These are phyloP conservation scores for Heliothis peltigera DNA, from an alignment of 2,888 invertebrate genomes.

Conservation along the genomic window DNA sequence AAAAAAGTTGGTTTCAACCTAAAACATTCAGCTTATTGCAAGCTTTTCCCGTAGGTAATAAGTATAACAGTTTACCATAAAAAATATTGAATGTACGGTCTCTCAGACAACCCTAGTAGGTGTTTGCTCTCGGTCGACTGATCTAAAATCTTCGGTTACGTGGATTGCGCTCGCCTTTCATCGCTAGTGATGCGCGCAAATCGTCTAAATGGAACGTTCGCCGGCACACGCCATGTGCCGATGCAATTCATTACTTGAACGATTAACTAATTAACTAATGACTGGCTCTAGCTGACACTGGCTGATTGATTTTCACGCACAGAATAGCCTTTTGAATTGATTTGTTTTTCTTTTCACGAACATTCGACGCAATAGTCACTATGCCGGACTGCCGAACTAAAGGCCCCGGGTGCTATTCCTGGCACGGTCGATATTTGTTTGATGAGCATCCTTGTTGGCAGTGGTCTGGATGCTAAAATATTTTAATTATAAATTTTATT, in stretches of 20 bases:
- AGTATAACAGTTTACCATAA: too few species aligned
- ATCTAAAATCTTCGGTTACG: conserved; percentile 55
- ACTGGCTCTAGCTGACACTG: conserved; percentile 10
- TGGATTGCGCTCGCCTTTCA: conserved; percentile 55
- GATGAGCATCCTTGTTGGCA: too few species aligned
- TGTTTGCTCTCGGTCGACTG: conserved; percentile 54
- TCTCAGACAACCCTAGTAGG: conserved; percentile 8
- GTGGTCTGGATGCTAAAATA: too few species aligned
- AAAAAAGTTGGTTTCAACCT: too few species aligned
- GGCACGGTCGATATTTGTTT: too few species aligned
- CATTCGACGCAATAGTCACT: too few species aligned
- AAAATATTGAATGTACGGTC: neutral
- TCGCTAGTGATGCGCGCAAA: conserved; percentile 65
- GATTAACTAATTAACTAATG: conserved; percentile 43
- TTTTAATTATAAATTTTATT: too few species aligned
- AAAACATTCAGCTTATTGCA: too few species aligned
- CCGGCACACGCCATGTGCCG: conserved; percentile 54
- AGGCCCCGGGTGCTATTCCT: too few species aligned
- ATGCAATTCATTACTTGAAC: conserved; percentile 51
- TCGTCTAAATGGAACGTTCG: conserved; percentile 65
- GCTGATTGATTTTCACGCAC: neutral
- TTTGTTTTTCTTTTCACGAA: neutral
- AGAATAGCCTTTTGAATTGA: neutral
- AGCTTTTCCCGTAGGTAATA: too few species aligned
- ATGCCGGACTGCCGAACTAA: too few species aligned